Conservation (phyloP, 2,888 invertebrate species). For the Dendrolimus pini region DNA sequence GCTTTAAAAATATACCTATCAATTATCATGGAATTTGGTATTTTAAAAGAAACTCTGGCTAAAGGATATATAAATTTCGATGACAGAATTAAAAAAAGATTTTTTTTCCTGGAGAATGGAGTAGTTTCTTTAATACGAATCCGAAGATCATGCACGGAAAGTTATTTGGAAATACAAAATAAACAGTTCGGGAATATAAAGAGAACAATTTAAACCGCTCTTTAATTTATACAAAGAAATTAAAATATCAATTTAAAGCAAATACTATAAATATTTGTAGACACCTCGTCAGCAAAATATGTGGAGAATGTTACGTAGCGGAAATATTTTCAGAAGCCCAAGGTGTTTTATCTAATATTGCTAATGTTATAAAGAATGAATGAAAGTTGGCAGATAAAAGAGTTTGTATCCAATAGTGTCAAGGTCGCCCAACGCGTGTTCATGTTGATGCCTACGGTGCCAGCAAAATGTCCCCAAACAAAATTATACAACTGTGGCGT, state of each 20-base stretch:
- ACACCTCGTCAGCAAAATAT: not conserved
- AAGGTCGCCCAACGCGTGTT: conserved; percentile 39
- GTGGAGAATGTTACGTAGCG: not conserved
- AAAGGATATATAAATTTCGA: too few relatives aligned
- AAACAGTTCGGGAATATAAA: too few relatives aligned
- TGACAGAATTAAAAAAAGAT: too few relatives aligned
- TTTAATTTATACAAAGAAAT: too few relatives aligned
- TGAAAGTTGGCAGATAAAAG: conserved; percentile 55
- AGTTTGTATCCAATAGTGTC: conserved; percentile 45
- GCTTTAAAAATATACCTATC: too few relatives aligned
- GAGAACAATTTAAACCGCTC: too few relatives aligned
- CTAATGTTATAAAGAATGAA: conserved; percentile 36
- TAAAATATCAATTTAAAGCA: not conserved
- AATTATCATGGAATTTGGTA: too few relatives aligned
- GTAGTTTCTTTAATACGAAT: too few relatives aligned
- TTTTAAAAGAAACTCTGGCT: too few relatives aligned
- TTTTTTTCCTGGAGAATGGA: too few relatives aligned
- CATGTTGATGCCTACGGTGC: conserved; percentile 24
- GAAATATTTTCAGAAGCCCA: not conserved
- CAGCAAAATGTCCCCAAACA: conserved; percentile 31
- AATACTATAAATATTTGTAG: conserved; percentile 1
- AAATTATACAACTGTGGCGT: conserved; percentile 6
- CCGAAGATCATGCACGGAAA: too few relatives aligned
- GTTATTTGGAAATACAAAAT: too few relatives aligned
- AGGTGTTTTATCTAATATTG: conserved; percentile 1